A percentile compares a stretch with the other conserved stretches of the same genome.
These are phyloP conservation scores for Gracilinanus agilis DNA, from an alignment of 2,113 vertebrate genomes.

Conservation along the genomic window DNA sequence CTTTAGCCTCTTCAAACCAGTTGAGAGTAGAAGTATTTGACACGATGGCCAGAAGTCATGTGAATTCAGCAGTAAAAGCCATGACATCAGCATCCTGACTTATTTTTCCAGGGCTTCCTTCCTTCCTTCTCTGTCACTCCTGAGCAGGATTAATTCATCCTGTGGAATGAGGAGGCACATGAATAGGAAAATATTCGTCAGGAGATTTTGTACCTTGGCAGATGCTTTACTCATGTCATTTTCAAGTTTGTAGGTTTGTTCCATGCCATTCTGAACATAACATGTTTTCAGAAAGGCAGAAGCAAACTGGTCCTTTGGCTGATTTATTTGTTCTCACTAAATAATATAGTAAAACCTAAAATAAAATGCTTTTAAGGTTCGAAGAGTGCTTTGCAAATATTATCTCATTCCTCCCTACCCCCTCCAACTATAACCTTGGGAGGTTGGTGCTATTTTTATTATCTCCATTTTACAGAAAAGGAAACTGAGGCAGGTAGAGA, in stretches of 20 bases:
- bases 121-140: neutral
- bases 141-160: neutral
- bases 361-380: neutral
- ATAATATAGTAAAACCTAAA: neutral
- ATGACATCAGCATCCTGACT: neutral
- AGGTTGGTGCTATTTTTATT: neutral
- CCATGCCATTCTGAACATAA: neutral
- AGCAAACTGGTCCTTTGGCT: neutral
- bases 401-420: neutral
- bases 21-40: constrained; percentile 13
- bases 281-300: neutral
- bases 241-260: neutral
- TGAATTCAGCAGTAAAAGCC: constrained; percentile 38
- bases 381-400: neutral
- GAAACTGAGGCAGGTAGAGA: neutral
- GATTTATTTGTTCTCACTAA: neutral
- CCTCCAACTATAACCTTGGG: neutral
- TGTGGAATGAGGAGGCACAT: neutral
- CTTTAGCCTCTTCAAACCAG: neutral
- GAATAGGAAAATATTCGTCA: neutral
- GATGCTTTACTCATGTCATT: neutral
- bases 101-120: constrained; percentile 28
- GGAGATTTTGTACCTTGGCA: neutral
- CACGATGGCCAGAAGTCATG: neutral
- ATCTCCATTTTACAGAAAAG: neutral